Evolutionary conservation across 2,113 vertebrate genomes (phyloP).

Genomic region (Agapornis roseicollis): DNA sequence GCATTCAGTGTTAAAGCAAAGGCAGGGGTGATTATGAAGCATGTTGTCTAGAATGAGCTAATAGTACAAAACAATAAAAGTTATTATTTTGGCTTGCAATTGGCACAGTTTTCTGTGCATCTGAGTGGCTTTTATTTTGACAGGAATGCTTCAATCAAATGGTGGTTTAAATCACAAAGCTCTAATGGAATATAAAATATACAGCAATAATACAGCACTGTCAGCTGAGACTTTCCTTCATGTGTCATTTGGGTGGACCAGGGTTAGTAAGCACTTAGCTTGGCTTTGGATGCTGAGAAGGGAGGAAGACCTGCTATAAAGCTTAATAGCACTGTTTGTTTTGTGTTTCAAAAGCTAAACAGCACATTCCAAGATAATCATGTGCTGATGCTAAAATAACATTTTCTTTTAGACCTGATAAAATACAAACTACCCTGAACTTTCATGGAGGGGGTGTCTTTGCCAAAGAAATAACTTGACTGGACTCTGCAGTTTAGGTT

Average conservation of each 20-base stretch:
- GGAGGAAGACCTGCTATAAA: not conserved
- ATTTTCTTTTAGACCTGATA: conserved; percentile 16
- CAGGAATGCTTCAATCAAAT: not conserved
- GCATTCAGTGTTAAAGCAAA: not conserved
- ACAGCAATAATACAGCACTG: not conserved
- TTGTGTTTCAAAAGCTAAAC: not conserved
- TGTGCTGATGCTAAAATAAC: not conserved
- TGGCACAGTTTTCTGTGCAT: not conserved
- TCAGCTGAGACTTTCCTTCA: not conserved
- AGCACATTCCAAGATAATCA: not conserved
- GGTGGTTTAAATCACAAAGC: not conserved
- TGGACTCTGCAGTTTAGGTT: not conserved
- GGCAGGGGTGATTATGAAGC: not conserved
- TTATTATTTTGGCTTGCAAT: not conserved
- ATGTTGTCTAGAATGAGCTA: not conserved
- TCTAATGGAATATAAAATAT: not conserved
- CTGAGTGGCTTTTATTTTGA: conserved; percentile 18
- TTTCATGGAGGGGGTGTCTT: not conserved
- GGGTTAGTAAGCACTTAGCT: not conserved
- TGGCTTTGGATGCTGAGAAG: not conserved
- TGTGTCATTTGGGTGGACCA: not conserved
- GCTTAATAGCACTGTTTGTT: not conserved
- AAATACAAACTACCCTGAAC: not conserved
- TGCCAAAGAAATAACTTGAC: not conserved
- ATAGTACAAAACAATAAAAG: not conserved